Evolutionary conservation across 2,113 vertebrate species (phyloP), one percentile per base, ranked within the genome.

Genomic region (Phylloscopus trochilus): DNA sequence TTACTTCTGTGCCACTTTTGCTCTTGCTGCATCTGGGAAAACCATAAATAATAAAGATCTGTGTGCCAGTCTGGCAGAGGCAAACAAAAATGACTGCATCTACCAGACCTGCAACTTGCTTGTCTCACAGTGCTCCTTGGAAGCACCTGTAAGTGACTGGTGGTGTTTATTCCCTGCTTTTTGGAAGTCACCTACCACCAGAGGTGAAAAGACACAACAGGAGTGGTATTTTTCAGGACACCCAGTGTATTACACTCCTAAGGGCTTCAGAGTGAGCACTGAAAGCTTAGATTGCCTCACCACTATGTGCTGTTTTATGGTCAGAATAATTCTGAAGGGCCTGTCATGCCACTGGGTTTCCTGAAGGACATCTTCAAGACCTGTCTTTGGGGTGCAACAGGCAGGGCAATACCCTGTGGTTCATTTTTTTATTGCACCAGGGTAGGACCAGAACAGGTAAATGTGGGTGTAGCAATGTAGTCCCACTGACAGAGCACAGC

Each of bases 301-400:
- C 6, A 2, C 22, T 37, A 6, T 0, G 1, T 77, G 35, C 9
- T 70, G 9, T 4, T 74, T 66, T 49, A 43, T 55, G 28, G 4
- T 22, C 79, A 59, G 15, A 20, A 72, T 58, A 44, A 58, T 46
- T 17, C 15, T 35, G 55, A 78, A n/a, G 39, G 28, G 6, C 20
- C 22, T 7, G 4, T 16, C 1, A 0, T 58, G 43, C 31, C 3
- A 0, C 0, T 44, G 24, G n/a, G 9, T 23, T 41, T 31, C 30
- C 53, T 28, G 47, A 58, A 72, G 15, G 30, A 41, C 20, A n/a
- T 27, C 41, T 91, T 58, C 35, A 44, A 68, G 33, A 20, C 22
- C 12, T 46, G 11, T 31, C 28, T 75, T 46, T 24, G 37, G 28
- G 21, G 15, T 86, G 22, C 6, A 7, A 43, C 9, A 43, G 28